Evolutionary conservation across 2,888 invertebrate species (phyloP).

Genomic region (Eilema caniola): DNA sequence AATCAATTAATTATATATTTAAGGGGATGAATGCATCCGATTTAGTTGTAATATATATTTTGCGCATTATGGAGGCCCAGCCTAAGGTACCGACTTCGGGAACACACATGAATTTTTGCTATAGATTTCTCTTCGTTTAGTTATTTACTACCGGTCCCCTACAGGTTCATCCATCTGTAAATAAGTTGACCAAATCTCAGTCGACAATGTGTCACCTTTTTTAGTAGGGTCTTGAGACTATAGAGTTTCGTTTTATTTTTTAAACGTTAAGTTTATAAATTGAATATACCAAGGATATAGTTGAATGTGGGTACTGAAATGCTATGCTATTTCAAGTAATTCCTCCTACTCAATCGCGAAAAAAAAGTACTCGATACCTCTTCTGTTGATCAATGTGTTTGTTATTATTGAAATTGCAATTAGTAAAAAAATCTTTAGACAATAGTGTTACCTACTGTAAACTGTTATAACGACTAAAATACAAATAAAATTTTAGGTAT

Average conservation of each 20-base stretch:
- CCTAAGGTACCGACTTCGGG: constrained; percentile 52
- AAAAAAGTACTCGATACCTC: no score
- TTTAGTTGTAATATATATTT: constrained; percentile 9
- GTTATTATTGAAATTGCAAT: no score
- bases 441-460: no score
- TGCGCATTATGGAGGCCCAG: constrained; percentile 23
- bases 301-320: no score
- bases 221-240: constrained; percentile 11
- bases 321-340: no score
- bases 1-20: no score
- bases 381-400: no score
- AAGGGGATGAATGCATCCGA: background rate
- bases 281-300: background rate
- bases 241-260: constrained; percentile 11
- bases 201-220: constrained; percentile 22
- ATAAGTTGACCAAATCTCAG: constrained; percentile 35
- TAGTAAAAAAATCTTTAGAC: no score
- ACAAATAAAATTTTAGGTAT: no score
- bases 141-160: constrained; percentile 46
- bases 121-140: constrained; percentile 43
- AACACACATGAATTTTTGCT: constrained; percentile 57
- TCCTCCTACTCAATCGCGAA: no score
- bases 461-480: no score
- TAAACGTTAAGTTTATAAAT: background rate
- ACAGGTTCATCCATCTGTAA: constrained; percentile 44